These are phyloP conservation scores for Suricata suricatta DNA, from an alignment of 2,113 vertebrate species.

Conservation along the genomic window DNA sequence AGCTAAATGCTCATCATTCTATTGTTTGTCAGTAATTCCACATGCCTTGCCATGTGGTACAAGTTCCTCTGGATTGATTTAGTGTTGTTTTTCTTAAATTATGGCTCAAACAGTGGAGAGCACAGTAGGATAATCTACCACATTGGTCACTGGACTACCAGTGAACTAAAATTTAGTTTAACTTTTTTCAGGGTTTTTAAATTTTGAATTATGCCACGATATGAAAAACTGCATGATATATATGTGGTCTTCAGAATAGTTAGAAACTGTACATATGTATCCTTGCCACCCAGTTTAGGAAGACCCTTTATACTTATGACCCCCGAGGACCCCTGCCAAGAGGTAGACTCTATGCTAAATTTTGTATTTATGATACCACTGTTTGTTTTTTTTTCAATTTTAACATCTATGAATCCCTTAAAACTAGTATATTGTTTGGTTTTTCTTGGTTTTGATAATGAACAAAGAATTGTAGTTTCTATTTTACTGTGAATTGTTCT, in stretches of 20 bases:
- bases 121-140: background rate
- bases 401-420: background rate
- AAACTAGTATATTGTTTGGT: background rate
- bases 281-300: background rate
- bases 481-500: background rate
- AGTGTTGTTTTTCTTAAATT: background rate
- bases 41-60: background rate
- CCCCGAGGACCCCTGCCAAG: background rate
- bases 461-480: background rate
- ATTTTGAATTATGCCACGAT: background rate
- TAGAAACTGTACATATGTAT: background rate
- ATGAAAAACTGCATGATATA: background rate
- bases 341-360: background rate
- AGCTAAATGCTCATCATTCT: background rate
- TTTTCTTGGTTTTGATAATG: background rate
- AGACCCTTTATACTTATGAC: background rate
- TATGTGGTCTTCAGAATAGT: background rate
- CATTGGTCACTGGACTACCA: background rate
- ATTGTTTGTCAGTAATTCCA: background rate
- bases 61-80: background rate
- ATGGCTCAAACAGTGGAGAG: background rate
- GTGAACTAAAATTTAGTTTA: background rate
- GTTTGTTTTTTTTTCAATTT: background rate
- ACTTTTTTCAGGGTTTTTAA: background rate
- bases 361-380: background rate